phyloP scores from a whole-genome alignment of 2,797 vertebrate genomes.

The Gallirallus australis region DNA sequence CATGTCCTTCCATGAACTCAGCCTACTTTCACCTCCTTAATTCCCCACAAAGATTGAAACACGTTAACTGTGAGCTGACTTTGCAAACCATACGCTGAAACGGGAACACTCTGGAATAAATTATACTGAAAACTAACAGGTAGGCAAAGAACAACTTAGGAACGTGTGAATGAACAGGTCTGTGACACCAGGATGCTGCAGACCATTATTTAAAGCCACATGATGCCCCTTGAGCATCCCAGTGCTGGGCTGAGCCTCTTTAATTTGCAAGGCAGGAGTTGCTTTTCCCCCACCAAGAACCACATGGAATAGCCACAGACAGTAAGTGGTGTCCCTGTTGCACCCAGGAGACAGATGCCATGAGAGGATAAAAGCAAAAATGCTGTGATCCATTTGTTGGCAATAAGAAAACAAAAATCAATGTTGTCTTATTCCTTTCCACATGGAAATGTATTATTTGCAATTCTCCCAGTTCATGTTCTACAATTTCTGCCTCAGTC shows the following conservation, averaged over 20 bases:
- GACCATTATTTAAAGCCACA: neutral
- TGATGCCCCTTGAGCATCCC: neutral
- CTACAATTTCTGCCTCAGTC: neutral
- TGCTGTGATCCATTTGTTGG: neutral
- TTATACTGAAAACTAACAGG: neutral
- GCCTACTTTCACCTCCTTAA: slow-evolving; percentile 50
- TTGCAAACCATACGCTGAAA: slow-evolving; percentile 18
- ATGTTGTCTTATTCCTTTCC: neutral
- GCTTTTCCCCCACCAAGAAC: neutral
- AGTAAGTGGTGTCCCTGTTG: neutral
- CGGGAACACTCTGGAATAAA: slow-evolving; percentile 18
- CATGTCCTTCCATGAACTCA: slow-evolving; percentile 30
- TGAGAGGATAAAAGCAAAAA: neutral
- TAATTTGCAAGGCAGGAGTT: neutral
- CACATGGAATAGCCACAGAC: neutral
- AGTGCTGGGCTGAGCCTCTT: neutral
- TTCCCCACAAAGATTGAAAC: slow-evolving; percentile 27
- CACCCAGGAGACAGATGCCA: neutral
- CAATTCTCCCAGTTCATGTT: neutral
- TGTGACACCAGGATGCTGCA: neutral
- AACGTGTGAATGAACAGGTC: neutral
- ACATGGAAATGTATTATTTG: neutral
- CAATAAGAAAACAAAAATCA: neutral
- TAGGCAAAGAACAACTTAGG: neutral
- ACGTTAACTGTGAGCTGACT: slow-evolving; percentile 3